Percentiles rank a stretch among this genome's conserved stretches.
These are phyloP conservation scores for Rafetus swinhoei DNA, from an alignment of 2,113 vertebrate genomes.

Conservation along the genomic window DNA sequence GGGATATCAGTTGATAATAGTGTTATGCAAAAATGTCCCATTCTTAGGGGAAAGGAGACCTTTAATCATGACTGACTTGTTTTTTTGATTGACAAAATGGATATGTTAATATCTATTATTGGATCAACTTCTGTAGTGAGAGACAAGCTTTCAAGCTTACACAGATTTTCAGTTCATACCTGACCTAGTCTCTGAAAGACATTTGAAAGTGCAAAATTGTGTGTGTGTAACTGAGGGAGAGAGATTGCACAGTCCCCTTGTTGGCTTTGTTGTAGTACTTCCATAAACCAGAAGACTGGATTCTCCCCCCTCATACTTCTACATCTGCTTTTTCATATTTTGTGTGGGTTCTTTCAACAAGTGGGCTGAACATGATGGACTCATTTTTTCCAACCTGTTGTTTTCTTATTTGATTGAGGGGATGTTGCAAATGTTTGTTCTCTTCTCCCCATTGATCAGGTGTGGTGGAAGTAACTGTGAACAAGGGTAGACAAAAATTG, in stretches of 20 bases:
- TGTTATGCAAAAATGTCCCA: not conserved
- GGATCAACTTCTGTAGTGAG: not conserved
- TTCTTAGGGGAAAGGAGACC: not conserved
- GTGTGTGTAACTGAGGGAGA: not conserved
- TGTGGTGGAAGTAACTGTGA: not conserved
- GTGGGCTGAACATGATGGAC: not conserved
- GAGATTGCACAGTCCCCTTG: not conserved
- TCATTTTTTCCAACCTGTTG: not conserved
- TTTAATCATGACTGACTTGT: not conserved
- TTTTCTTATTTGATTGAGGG: not conserved
- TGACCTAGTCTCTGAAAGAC: not conserved
- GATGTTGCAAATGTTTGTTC: not conserved
- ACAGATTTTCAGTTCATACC: slow-evolving; percentile 4
- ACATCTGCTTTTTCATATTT: not conserved
- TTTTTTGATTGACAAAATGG: not conserved
- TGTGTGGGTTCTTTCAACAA: not conserved
- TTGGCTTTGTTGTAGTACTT: not conserved
- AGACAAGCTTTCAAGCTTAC: not conserved
- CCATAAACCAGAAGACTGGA: not conserved
- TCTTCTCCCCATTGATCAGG: not conserved
- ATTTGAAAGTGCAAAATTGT: not conserved
- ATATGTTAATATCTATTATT: not conserved
- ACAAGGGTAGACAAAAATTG: not conserved
- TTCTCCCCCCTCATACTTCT: not conserved
- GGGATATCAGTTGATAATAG: not conserved